Base-by-base conservation (phyloP, 92 coral and sea anemone species). In the Epizoanthus rinbou region DNA sequence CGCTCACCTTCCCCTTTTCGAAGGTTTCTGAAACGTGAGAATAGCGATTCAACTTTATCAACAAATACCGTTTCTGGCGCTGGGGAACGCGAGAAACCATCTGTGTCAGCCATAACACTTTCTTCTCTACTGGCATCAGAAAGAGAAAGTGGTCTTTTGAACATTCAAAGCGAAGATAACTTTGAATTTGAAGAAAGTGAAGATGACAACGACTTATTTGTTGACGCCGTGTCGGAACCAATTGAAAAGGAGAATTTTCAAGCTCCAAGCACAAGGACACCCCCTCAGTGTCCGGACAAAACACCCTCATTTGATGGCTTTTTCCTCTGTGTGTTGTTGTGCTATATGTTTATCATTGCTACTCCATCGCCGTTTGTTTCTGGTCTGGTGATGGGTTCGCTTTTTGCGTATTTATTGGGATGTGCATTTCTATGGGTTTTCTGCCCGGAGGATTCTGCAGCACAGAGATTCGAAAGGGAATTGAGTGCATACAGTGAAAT, bases 1-100 rank as follows among this genome's bases (percentile, higher is more conserved):
- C 91, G 98, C 6, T 93, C 98, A 4, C 98, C 98, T 21, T 93
- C 98, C 57, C 98, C 98, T 6, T 93, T 93, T 79, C 93, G 93
- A 53, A 88, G 88, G n/a, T 86, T 93, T 57, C 74, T 74, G 41
- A 78, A 78, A 78, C 82, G 57, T 15, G 70, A 78, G 64, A 78
- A 78, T 18, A 78, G 82, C 57, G 82, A 78, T 31, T 78, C 71
- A n/a, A 31, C 82, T 78, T 78, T 54, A 25, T 62, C 54, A 50
- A 50, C 54, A 50, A 13, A 10, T 50, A 6, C 54, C 9, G 54
- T 50, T 50, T 50, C 54, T 50, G 16, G 54, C 54, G 13, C 70
- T 17, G 15, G n/a, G 23, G 82, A 57, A 63, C 66, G 52, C 47
- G 82, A 78, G 39, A 78, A 78, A 14, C 72, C 63, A 10, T 35